Evolutionary conservation across 2,888 invertebrate species (phyloP).

Genomic region (Diarsia mendica): DNA sequence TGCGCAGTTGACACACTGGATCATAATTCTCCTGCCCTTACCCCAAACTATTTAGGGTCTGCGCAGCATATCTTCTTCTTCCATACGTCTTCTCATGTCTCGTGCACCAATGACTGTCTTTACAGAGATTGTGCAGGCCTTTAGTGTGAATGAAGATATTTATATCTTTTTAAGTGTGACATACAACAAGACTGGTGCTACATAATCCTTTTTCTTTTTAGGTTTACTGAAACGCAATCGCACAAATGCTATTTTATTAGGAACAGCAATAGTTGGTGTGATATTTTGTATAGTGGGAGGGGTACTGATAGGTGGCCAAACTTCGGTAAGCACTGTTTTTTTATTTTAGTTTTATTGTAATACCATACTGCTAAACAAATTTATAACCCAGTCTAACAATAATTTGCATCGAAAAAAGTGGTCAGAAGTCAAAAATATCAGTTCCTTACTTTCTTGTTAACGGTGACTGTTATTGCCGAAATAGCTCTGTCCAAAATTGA

Average conservation of each 20-base stretch:
- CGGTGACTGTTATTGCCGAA: too few species aligned
- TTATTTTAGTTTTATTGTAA: background rate
- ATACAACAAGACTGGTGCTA: background rate
- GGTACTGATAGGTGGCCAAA: conserved; percentile 1
- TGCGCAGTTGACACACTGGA: too few species aligned
- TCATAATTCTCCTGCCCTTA: too few species aligned
- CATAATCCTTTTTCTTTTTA: conserved; percentile 10
- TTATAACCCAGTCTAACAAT: too few species aligned
- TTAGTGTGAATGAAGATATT: background rate
- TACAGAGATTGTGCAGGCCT: background rate
- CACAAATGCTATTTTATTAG: background rate
- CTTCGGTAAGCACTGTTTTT: conserved; percentile 23
- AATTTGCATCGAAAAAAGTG: too few species aligned
- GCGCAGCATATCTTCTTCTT: too few species aligned
- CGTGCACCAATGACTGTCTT: too few species aligned
- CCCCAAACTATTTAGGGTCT: too few species aligned
- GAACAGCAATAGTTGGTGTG: background rate
- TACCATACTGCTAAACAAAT: background rate
- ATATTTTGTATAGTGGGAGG: conserved; percentile 8
- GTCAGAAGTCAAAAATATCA: too few species aligned
- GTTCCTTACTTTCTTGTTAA: too few species aligned
- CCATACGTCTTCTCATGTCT: too few species aligned
- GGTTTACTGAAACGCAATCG: background rate
- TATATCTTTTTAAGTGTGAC: background rate
- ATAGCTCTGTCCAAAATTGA: too few species aligned